These are phyloP conservation scores for Sialia sialis DNA, from an alignment of 2,113 vertebrate species.

Conservation along the genomic window DNA sequence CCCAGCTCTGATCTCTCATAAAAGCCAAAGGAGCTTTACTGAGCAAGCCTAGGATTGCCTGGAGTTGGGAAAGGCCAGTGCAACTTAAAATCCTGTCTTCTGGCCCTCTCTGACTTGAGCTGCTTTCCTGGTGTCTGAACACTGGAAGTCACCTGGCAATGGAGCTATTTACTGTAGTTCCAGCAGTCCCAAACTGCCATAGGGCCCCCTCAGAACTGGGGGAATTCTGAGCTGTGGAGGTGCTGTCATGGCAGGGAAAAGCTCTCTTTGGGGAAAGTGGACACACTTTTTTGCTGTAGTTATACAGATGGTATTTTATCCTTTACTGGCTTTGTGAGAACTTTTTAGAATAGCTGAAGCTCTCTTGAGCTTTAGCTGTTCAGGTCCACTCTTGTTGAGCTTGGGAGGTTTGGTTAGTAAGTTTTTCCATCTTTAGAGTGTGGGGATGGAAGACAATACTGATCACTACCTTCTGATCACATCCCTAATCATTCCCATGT, in stretches of 20 bases:
- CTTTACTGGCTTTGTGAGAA: background rate
- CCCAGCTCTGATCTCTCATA: background rate
- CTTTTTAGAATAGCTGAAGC: background rate
- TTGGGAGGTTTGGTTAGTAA: background rate
- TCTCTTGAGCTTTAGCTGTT: background rate
- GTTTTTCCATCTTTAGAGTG: background rate
- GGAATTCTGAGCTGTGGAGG: background rate
- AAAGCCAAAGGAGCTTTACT: background rate
- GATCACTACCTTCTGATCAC: background rate
- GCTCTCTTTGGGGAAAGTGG: background rate
- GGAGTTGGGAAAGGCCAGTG: background rate
- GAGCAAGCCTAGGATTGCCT: background rate
- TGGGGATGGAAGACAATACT: background rate
- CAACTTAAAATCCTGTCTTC: background rate
- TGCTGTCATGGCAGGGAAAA: background rate
- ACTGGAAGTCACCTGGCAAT: background rate
- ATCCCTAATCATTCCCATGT: background rate
- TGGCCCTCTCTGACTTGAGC: background rate
- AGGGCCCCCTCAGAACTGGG: background rate
- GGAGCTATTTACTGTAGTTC: background rate
- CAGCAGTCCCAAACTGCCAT: background rate
- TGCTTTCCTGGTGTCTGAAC: background rate
- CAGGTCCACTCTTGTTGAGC: background rate
- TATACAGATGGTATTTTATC: background rate
- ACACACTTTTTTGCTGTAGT: background rate